These are phyloP conservation scores for Actinia tenebrosa DNA, from an alignment of 64 coral and sea anemone species.

Conservation along the genomic window DNA sequence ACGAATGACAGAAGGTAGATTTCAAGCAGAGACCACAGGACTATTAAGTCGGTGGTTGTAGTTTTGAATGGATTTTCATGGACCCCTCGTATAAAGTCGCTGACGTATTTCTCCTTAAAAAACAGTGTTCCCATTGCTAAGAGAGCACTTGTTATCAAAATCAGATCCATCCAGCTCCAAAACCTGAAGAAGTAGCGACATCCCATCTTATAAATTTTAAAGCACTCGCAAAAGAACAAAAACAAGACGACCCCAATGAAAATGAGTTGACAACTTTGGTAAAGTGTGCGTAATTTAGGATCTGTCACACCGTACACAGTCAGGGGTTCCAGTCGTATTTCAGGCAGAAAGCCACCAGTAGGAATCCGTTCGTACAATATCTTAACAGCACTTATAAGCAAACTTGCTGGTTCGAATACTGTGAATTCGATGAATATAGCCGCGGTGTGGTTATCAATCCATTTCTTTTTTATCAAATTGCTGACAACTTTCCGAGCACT, in stretches of 20 bases:
- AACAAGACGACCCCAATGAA: conserved; percentile 51
- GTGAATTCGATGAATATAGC: conserved; percentile 64
- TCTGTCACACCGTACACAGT: conserved; percentile 55
- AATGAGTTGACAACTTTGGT: conserved; percentile 60
- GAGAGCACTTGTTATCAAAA: conserved; percentile 45
- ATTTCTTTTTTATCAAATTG: conserved; percentile 32
- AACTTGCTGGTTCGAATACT: conserved; percentile 55
- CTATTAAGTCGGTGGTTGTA: conserved; percentile 51
- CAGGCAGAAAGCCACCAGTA: conserved; percentile 27
- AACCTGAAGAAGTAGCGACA: conserved; percentile 36
- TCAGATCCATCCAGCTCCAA: conserved; percentile 68
- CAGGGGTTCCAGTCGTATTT: conserved; percentile 33
- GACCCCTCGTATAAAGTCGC: conserved; percentile 48
- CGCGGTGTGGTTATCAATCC: conserved; percentile 63
- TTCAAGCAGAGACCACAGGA: conserved; percentile 57
- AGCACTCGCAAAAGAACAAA: conserved; percentile 38
- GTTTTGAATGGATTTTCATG: conserved; percentile 70
- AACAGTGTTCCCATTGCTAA: conserved; percentile 47
- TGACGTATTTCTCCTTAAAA: conserved; percentile 60
- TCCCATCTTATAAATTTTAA: conserved; percentile 33
- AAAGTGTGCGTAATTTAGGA: conserved; percentile 31
- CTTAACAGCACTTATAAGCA: conserved; percentile 52
- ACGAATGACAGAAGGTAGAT: conserved; percentile 53
- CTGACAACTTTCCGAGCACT: conserved; percentile 30
- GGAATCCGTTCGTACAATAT: conserved; percentile 63